Conservation (phyloP, 2,888 invertebrate genomes). For the Eudasyphora cyanicolor region DNA sequence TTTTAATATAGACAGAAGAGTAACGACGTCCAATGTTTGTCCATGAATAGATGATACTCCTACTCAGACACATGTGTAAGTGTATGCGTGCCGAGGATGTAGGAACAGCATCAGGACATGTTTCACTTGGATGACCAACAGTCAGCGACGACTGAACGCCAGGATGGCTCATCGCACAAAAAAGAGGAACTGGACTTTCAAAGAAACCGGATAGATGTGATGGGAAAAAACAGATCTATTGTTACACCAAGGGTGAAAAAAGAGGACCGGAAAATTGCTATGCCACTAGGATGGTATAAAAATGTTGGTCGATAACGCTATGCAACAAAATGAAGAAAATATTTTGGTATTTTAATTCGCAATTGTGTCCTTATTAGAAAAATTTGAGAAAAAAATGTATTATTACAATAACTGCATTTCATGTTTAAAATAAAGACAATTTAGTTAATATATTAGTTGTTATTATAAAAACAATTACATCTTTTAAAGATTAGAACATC, state of each 20-base stretch:
- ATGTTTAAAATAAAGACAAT: not conserved
- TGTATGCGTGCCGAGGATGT: not conserved
- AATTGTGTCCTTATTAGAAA: not conserved
- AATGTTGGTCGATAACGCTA: not conserved
- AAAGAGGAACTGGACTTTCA: not conserved
- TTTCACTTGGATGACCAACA: constrained; percentile 7
- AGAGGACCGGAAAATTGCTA: not conserved
- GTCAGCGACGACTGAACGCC: not conserved
- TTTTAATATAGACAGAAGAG: constrained; percentile 13
- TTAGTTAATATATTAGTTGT: too few species aligned
- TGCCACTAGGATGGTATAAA: not conserved
- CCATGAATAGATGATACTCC: not conserved
- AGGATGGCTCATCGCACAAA: not conserved
- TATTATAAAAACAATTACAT: too few species aligned
- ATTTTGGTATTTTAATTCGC: too few species aligned
- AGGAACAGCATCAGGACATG: not conserved
- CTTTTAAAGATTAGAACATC: too few species aligned
- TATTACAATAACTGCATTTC: not conserved
- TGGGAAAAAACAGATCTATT: not conserved
- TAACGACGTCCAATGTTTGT: not conserved
- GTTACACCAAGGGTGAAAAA: not conserved
- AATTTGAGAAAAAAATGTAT: not conserved
- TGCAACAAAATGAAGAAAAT: too few species aligned
- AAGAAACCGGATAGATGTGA: not conserved
- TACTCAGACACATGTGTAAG: not conserved